Conservation (phyloP, 2,888 invertebrate species). For the Trimorus sp. region DNA sequence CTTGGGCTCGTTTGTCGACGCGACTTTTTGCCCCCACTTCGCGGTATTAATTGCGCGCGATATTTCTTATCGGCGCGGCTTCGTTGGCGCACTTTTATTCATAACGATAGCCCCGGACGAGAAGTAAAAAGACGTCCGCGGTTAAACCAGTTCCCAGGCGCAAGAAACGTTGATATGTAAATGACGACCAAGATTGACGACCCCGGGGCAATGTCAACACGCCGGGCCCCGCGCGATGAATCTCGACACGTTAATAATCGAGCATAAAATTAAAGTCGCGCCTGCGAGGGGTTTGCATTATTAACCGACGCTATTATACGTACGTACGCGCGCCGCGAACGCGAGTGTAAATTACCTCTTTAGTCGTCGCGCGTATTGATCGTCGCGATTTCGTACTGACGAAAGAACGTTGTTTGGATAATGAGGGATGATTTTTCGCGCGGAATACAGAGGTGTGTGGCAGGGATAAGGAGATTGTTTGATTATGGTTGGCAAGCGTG, state of each 20-base stretch:
- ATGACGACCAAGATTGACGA: slow-evolving; percentile 55
- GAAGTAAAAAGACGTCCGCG: slow-evolving; percentile 38
- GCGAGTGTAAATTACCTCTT: slow-evolving; percentile 58
- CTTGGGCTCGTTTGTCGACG: slow-evolving; percentile 43
- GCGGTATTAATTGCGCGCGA: slow-evolving; percentile 45
- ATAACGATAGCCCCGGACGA: slow-evolving; percentile 42
- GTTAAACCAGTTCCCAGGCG: slow-evolving; percentile 60
- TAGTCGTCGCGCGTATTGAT: slow-evolving; percentile 45
- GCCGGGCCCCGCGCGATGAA: slow-evolving; percentile 51
- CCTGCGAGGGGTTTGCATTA: slow-evolving; percentile 60
- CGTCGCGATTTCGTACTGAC: slow-evolving; percentile 13
- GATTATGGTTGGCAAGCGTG: too few relatives aligned
- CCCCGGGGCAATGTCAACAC: slow-evolving; percentile 56
- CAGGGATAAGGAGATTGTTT: too few relatives aligned
- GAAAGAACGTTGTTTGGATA: slow-evolving; percentile 5
- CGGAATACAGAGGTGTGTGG: too few relatives aligned
- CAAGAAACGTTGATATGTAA: slow-evolving; percentile 58
- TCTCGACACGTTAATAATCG: slow-evolving; percentile 66
- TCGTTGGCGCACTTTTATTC: slow-evolving; percentile 48
- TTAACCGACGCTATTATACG: slow-evolving; percentile 43
- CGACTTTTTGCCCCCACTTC: slow-evolving; percentile 40
- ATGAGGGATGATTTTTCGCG: background rate
- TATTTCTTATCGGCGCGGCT: slow-evolving; percentile 52
- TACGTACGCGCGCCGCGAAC: slow-evolving; percentile 15
- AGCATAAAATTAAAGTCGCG: slow-evolving; percentile 63